Conservation (phyloP, 2,797 vertebrate genomes). For the Coranthus polyacanthus region DNA sequence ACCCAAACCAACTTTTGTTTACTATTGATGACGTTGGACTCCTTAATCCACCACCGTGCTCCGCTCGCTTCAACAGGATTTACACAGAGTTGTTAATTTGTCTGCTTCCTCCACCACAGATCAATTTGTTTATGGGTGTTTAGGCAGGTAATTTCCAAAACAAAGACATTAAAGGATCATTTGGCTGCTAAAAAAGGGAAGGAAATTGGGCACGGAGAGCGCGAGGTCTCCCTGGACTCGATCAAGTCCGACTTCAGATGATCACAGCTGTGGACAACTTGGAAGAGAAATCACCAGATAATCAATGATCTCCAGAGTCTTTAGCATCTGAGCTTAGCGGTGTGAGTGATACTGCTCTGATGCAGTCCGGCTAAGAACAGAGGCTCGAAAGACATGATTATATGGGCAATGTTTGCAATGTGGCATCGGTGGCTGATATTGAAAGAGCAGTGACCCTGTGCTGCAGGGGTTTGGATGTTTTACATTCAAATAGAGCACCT, state of each 20-base stretch:
- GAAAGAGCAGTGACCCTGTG: conserved; percentile 38
- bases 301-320: conserved; percentile 64
- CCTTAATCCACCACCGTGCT: conserved; percentile 29
- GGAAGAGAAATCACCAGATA: conserved; percentile 67
- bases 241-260: conserved; percentile 27
- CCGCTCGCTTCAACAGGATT: conserved; percentile 27
- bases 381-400: conserved; percentile 27
- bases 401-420: conserved; percentile 35
- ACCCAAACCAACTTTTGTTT: conserved; percentile 1
- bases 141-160: conserved; percentile 72
- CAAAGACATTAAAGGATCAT: conserved; percentile 68
- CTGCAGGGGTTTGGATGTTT: conserved; percentile 40
- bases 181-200: conserved; percentile 24
- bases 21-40: conserved; percentile 12
- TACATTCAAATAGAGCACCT: conserved; percentile 64
- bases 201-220: too few species aligned
- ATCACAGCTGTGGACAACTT: conserved; percentile 41
- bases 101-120: conserved; percentile 39
- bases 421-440: conserved; percentile 29
- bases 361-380: conserved; percentile 30
- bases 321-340: conserved; percentile 53
- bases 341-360: conserved; percentile 61
- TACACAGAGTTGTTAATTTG: conserved; percentile 39
- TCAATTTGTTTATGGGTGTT: conserved; percentile 69
- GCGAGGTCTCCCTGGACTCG: conserved; percentile 17